Base-by-base conservation (phyloP, 1,140 invertebrate genomes). In the Leptonema lineaticorne region DNA sequence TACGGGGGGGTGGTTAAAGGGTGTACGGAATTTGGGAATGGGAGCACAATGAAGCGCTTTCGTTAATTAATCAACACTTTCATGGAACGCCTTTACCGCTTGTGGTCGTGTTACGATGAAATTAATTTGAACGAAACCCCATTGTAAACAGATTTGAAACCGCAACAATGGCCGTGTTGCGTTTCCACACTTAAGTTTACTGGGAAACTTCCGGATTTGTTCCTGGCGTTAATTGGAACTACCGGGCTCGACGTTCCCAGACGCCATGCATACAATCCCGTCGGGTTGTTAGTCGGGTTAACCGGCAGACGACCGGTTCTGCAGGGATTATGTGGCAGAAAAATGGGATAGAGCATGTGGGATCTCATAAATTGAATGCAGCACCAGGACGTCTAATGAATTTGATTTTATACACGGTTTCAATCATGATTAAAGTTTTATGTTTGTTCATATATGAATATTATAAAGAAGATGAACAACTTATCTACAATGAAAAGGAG, bases 1-100 rank as follows among this genome's bases (percentile, higher is more conserved):
- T n/a, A n/a, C n/a, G n/a, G n/a, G n/a, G n/a, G n/a, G n/a, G n/a
- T n/a, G n/a, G n/a, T n/a, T n/a, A n/a, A n/a, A n/a, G n/a, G n/a
- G n/a, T n/a, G n/a, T n/a, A n/a, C n/a, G n/a, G n/a, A n/a, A n/a
- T n/a, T n/a, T n/a, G n/a, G n/a, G n/a, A n/a, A n/a, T n/a, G n/a
- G n/a, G n/a, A n/a, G n/a, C n/a, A 11, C 16, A 41, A 41, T 41
- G 37, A 41, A 41, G 2, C 9, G 37, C 37, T 26, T 53, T 53
- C 27, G 50, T 53, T 53, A 53, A 53, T 53, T 53, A 53, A 53
- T 53, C 50, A 53, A 53, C 50, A 53, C 50, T 53, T 53, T 53
- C 20, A 24, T 18, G 22, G 22, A 53, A 53, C 8, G 18, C 18
- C 18, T 18, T 24, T 8, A 18, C 11, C 50, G 9, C 9, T 22